A percentile compares a stretch with the other conserved stretches of the same genome.
Conservation (phyloP, 64 coral and sea anemone genomes). For the Pachyseris speciosa region DNA sequence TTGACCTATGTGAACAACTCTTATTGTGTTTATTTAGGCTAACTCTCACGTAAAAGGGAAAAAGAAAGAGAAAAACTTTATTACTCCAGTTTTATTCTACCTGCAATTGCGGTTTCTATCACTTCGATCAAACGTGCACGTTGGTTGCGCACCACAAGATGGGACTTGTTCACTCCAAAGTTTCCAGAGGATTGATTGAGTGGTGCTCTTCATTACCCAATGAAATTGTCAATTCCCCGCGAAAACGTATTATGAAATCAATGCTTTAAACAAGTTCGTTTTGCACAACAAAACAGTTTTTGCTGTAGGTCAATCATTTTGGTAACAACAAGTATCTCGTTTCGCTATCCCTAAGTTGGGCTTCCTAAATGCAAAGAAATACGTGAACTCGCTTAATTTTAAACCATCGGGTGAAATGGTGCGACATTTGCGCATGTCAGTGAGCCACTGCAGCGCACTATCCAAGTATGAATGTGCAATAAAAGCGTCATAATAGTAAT, state of each 20-base stretch:
- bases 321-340: background rate
- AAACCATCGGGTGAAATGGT: no score
- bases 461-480: no score
- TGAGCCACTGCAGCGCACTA: no score
- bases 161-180: background rate
- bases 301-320: background rate
- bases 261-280: background rate
- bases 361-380: background rate
- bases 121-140: background rate
- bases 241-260: background rate
- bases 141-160: background rate
- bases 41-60: background rate
- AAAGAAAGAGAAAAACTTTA: no score
- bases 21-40: background rate
- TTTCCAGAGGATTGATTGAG: background rate
- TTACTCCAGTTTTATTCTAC: no score
- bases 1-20: background rate
- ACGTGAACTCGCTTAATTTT: background rate
- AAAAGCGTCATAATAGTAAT: no score
- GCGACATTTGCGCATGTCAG: no score
- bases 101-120: background rate
- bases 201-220: background rate
- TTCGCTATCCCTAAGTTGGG: background rate
- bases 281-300: background rate
- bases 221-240: background rate